Conservation (phyloP, 2,888 invertebrate genomes). For the Spisula subtruncata region DNA sequence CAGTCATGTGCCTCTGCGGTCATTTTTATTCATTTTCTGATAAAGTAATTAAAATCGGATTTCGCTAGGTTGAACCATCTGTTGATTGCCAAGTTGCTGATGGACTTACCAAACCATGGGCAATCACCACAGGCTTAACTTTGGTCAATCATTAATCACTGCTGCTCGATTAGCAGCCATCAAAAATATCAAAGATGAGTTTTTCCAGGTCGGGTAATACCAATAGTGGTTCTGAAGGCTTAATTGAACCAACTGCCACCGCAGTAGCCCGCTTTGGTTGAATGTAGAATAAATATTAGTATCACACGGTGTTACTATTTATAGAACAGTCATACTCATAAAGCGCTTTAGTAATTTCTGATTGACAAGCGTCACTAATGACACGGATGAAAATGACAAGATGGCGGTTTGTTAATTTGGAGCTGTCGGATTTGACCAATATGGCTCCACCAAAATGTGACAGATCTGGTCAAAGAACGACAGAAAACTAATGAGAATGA, state of each 20-base stretch:
- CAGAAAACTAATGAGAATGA: conserved; percentile 39
- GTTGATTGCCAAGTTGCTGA: not conserved
- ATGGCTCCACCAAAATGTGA: conserved; percentile 41
- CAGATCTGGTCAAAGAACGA: conserved; percentile 38
- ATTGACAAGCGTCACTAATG: conserved; percentile 66
- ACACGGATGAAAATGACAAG: conserved; percentile 63
- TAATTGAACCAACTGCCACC: conserved; percentile 21
- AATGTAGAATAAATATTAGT: conserved; percentile 32
- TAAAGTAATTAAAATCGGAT: conserved; percentile 14
- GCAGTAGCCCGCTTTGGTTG: conserved; percentile 3
- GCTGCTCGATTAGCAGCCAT: conserved; percentile 46
- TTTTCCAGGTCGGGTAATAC: conserved; percentile 42
- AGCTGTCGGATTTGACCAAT: conserved; percentile 52
- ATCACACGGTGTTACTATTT: conserved; percentile 22
- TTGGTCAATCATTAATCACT: conserved; percentile 39
- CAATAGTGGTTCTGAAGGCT: not conserved
- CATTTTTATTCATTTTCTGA: not conserved
- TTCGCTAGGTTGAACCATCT: not conserved
- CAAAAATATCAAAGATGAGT: conserved; percentile 34
- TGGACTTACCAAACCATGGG: not conserved
- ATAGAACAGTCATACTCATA: conserved; percentile 33
- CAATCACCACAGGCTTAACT: conserved; percentile 23
- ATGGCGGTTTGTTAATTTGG: conserved; percentile 63
- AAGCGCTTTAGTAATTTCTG: conserved; percentile 53
- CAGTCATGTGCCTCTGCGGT: not conserved